phyloP scores from a whole-genome alignment of 2,113 vertebrate genomes.

The Notarius lentiginosus region DNA sequence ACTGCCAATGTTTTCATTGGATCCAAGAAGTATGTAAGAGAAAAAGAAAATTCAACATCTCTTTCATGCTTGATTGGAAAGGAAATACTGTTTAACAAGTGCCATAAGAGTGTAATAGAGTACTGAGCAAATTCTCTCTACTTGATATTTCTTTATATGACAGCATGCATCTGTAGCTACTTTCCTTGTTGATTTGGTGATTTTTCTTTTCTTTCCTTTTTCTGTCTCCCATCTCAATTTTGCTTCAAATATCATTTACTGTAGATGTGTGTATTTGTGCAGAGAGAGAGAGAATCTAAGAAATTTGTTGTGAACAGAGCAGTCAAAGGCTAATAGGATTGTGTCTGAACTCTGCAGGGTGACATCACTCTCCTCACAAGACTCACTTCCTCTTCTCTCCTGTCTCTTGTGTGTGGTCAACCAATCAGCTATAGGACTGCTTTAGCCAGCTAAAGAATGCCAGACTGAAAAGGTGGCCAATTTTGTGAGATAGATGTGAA shows the following conservation, averaged over 20 bases:
- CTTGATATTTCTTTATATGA: slow-evolving; percentile 28
- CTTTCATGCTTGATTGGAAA: slow-evolving; percentile 29
- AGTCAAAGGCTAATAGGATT: slow-evolving; percentile 51
- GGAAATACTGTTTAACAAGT: slow-evolving; percentile 43
- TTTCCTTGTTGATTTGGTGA: not conserved
- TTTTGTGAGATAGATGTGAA: not conserved
- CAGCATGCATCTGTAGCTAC: not conserved
- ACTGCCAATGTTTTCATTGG: slow-evolving; percentile 43
- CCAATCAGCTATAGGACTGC: slow-evolving; percentile 49
- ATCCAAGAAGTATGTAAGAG: slow-evolving; percentile 25
- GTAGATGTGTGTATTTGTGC: slow-evolving; percentile 39
- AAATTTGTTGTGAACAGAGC: slow-evolving; percentile 21
- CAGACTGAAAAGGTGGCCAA: slow-evolving; percentile 1
- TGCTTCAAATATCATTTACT: not conserved
- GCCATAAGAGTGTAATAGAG: slow-evolving; percentile 38
- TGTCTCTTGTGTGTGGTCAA: slow-evolving; percentile 42
- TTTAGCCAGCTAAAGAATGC: slow-evolving; percentile 42
- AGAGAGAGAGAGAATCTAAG: not conserved
- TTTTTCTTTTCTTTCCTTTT: slow-evolving; percentile 7
- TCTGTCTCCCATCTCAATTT: not conserved
- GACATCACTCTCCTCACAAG: slow-evolving; percentile 35
- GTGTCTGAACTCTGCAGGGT: slow-evolving; percentile 31
- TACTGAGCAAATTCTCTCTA: slow-evolving; percentile 37
- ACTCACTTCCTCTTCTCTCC: slow-evolving; percentile 39
- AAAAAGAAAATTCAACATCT: slow-evolving; percentile 23